Percentiles rank a stretch among this genome's conserved stretches.
Conservation (phyloP, 2,888 invertebrate species). For the Melinopterus prodromus region DNA sequence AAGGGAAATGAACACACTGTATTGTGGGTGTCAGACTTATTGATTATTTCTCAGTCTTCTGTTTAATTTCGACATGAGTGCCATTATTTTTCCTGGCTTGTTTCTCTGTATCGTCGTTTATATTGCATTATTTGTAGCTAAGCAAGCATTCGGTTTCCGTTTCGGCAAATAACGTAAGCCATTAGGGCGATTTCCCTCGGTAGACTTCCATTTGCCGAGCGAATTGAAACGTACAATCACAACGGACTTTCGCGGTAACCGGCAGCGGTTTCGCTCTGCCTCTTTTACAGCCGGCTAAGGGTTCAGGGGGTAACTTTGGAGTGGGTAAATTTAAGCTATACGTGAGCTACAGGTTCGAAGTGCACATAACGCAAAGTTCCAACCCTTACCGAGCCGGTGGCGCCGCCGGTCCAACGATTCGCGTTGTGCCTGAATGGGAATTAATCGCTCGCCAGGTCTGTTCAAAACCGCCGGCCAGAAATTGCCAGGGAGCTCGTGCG, state of each 20-base stretch:
- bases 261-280: background rate
- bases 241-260: background rate
- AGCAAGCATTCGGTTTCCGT: background rate
- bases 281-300: background rate
- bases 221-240: background rate
- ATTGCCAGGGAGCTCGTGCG: slow-evolving; percentile 81
- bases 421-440: background rate
- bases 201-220: background rate
- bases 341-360: background rate
- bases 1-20: too few species aligned
- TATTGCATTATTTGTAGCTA: background rate
- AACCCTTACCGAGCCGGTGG: background rate
- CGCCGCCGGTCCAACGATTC: background rate
- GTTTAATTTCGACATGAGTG: too few species aligned
- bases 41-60: too few species aligned
- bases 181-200: background rate
- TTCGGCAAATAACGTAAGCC: background rate
- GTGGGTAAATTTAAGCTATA: background rate
- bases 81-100: too few species aligned
- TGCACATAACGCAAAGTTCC: background rate
- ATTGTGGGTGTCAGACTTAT: too few species aligned
- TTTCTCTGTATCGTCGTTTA: background rate
- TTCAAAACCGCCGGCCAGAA: slow-evolving; percentile 84
- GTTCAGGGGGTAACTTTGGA: background rate
- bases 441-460: slow-evolving; percentile 67